Base-by-base conservation (phyloP, 2,888 invertebrate genomes). In the Euspilapteryx auroguttella region DNA sequence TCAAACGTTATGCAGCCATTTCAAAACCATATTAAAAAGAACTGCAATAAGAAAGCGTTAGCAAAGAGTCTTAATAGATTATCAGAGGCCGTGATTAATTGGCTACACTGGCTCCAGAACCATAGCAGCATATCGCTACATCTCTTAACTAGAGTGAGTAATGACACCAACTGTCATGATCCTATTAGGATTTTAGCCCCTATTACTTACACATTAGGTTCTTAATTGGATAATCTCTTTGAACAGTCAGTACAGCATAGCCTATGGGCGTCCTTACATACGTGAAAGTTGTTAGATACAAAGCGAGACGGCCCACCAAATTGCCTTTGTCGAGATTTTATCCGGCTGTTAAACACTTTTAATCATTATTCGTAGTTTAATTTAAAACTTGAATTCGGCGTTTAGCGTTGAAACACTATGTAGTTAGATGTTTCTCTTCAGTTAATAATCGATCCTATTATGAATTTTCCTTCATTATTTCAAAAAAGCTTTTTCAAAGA, bases 261-360 rank as follows among this genome's bases (percentile, higher is more conserved):
- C 17, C 17, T 61, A 68, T 65, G 64, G 55, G 55, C 51, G 56
- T 17, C 17, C 5, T 17, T 17, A 17, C 64, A 63, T 65, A 64
- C 57, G 55, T 59, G 55, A 9, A 55, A 49, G 53, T 51, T 56
- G 62, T 57, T 56, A 63, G 63, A 64, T 68, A 64, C 63, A 56
- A 69, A 69, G 69, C 65, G 64, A 66, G 69, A 66, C 64, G 64
- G 64, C 64, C 63, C 57, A 68, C 69, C 68, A 66, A 73, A 71
- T 69, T 65, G 65, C 66, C 57, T 73, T 73, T 73, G 69, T 71
- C 65, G 58, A 73, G 73, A 73, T 73, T 71, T 68, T 71, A 73
- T 73, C 73, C 69, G 52, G 47, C 62, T 58, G 65, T 71, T 73
- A 73, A 73, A 71, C 71, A 69, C 66, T 71, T 69, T 57, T 62